phyloP scores from a whole-genome alignment of 2,888 invertebrate genomes.

The Acrobasis suavella region DNA sequence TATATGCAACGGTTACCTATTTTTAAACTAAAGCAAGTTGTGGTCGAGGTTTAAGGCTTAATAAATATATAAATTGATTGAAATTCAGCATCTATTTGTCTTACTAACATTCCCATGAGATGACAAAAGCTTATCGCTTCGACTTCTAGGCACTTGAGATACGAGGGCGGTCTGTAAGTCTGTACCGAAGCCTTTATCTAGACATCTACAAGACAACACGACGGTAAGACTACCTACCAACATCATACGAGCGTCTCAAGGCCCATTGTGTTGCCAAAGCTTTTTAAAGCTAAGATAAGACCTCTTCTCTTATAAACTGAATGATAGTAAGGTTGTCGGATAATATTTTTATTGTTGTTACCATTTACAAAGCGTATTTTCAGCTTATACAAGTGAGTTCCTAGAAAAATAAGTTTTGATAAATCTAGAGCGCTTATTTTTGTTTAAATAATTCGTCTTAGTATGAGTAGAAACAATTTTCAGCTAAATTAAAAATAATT shows the following conservation, averaged over 20 bases:
- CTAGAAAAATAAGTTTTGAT: neutral
- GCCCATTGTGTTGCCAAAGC: slow-evolving; percentile 43
- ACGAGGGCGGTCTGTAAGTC: slow-evolving; percentile 35
- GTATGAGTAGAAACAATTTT: no score
- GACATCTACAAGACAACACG: slow-evolving; percentile 66
- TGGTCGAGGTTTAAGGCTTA: no score
- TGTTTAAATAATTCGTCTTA: neutral
- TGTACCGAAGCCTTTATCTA: slow-evolving; percentile 57
- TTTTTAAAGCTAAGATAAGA: slow-evolving; percentile 31
- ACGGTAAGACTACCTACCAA: slow-evolving; percentile 60
- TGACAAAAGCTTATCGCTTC: neutral
- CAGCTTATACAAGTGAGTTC: no score
- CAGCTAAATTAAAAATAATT: no score
- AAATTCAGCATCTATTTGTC: no score
- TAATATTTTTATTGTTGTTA: neutral
- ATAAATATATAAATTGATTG: no score
- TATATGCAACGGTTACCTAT: no score
- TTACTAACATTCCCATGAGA: no score
- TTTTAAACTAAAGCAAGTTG: no score
- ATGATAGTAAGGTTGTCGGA: neutral
- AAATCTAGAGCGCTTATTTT: no score
- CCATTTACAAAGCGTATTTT: neutral
- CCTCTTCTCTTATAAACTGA: neutral
- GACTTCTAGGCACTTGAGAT: neutral
- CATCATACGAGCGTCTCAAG: slow-evolving; percentile 42